Evolutionary conservation across 2,797 vertebrate species (phyloP), one percentile per base, ranked within the genome.

Genomic region (Mustela erminea): DNA sequence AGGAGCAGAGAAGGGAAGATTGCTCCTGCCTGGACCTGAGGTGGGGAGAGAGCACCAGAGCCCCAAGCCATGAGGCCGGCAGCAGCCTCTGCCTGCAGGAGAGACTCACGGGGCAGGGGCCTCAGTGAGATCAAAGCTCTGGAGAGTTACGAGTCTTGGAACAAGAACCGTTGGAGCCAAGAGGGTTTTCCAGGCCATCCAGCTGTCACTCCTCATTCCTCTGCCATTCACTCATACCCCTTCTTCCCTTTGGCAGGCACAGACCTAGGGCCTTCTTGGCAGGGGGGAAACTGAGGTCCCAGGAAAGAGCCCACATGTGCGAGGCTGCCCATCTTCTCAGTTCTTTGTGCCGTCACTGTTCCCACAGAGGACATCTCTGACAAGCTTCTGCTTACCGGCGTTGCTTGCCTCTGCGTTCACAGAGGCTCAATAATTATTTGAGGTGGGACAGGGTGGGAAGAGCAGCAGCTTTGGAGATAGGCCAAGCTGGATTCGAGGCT

Each of bases 21-120:
- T 10, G 32, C 32, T 97, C 93, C 9, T 92, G 72, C 82, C 81
- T 66, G 80, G 95, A 29, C 87, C 80, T 87, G 92, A 93, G 87
- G 80, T 4, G 27, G 41, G 41, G 10, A 74, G 52, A 70, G 35
- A 35, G 4, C 18, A 15, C 52, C 56, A 23, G 64, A 11, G 52
- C 91, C 38, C 17, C 0, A 32, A 60, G 70, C 93, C 56, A 29
- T 3, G 52, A 46, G 25, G 56, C 56, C 82, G 23, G 49, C 20
- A 32, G 0, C 75, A 32, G 91, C 70, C 88, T 29, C 1, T 2
- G 52, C 27, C 15, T 0, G 21, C 3, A 14, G n/a, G 38, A 91
- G n/a, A 60, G 58, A 60, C 62, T 91, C 8, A 0, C 60, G 54
- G 75, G 43, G 46, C 3, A 41, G 80, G 23, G 35, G 10, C 10